Conservation (phyloP, 2,888 invertebrate species). For the Brachyptera putata region DNA sequence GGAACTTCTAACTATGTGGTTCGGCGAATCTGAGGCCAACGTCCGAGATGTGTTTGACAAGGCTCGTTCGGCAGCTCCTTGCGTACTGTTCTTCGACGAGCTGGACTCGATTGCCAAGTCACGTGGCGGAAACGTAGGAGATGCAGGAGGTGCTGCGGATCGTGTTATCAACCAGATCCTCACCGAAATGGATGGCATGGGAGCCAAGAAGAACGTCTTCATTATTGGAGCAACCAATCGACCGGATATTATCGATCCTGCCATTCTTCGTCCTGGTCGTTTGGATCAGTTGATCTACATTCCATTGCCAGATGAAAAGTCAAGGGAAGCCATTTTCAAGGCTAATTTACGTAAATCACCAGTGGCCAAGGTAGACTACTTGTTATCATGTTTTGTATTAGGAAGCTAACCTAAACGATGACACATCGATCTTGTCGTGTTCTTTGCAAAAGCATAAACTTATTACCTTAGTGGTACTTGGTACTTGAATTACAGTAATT, state of each 20-base stretch:
- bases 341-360: slow-evolving; percentile 96
- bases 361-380: slow-evolving; percentile 72
- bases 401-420: no score
- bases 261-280: slow-evolving; percentile 96
- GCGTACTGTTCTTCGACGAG: slow-evolving; percentile 99
- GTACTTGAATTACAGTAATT: no score
- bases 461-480: no score
- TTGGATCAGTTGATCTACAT: slow-evolving; percentile 99
- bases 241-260: slow-evolving; percentile 97
- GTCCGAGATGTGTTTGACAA: slow-evolving; percentile 99
- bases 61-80: slow-evolving; percentile 98
- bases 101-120: slow-evolving; percentile 99
- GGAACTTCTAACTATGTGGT: slow-evolving; percentile 99
- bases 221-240: slow-evolving; percentile 96
- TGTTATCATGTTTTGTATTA: no score
- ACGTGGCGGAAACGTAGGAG: slow-evolving; percentile 94
- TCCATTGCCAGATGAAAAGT: slow-evolving; percentile 98
- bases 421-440: no score
- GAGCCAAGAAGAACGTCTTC: slow-evolving; percentile 99
- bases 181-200: slow-evolving; percentile 99
- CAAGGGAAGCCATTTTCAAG: slow-evolving; percentile 91
- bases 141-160: slow-evolving; percentile 98
- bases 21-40: slow-evolving; percentile 99
- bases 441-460: no score
- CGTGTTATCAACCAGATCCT: slow-evolving; percentile 99